Conservation (phyloP, 2,113 vertebrate species). For the Elanoides forficatus region DNA sequence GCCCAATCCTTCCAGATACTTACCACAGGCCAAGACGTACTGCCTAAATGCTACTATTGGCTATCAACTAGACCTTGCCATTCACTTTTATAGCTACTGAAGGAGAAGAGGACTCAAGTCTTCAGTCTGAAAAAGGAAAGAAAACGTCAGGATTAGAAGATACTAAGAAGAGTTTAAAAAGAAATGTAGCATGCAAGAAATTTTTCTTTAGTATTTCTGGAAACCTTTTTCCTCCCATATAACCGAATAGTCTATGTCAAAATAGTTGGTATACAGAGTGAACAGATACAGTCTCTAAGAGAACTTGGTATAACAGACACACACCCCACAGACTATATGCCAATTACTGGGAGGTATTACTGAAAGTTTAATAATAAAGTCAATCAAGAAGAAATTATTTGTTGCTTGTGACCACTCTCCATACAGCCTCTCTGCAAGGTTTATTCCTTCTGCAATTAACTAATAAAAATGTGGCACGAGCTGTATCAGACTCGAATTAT, state of each 20-base stretch:
- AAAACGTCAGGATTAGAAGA: not conserved
- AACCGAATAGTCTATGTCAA: not conserved
- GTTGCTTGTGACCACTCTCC: not conserved
- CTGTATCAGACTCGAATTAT: not conserved
- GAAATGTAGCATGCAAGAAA: not conserved
- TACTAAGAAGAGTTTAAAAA: not conserved
- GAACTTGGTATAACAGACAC: not conserved
- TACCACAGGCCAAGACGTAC: not conserved
- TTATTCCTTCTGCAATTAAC: not conserved
- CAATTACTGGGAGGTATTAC: not conserved
- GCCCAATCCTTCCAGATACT: constrained; percentile 17
- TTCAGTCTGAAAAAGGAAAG: constrained; percentile 6
- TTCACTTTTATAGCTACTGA: not conserved
- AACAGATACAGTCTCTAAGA: not conserved
- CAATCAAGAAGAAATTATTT: not conserved
- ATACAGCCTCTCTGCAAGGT: not conserved
- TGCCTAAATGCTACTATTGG: not conserved
- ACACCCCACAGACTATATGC: not conserved
- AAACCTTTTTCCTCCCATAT: not conserved
- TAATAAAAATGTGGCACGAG: not conserved
- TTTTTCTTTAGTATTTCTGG: not conserved
- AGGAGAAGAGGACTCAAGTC: not conserved
- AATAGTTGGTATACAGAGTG: not conserved
- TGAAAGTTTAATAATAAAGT: not conserved
- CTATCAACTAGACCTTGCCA: not conserved